These are phyloP conservation scores for Podarcis siculus DNA, from an alignment of 2,797 vertebrate genomes.

Conservation along the genomic window DNA sequence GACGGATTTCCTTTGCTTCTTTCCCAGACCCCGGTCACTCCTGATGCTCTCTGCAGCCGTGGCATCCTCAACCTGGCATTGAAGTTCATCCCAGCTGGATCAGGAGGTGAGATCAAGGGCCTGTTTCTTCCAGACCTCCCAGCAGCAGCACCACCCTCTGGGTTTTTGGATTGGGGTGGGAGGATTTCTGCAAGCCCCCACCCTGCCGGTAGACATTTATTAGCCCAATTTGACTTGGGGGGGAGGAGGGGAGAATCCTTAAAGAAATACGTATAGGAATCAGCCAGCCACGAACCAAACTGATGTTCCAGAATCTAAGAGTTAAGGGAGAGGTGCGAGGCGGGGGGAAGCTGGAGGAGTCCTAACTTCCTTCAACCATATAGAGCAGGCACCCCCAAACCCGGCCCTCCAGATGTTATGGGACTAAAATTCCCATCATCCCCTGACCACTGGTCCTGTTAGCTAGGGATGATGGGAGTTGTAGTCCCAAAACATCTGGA, in stretches of 20 bases:
- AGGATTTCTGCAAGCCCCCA: no score
- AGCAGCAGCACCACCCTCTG: not conserved
- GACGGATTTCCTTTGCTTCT: not conserved
- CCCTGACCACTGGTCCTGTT: no score
- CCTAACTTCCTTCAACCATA: not conserved
- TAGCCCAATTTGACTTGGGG: no score
- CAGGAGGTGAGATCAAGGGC: slow-evolving; percentile 80
- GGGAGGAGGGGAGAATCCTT: no score
- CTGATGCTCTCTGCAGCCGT: slow-evolving; percentile 80
- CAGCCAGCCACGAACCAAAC: not conserved
- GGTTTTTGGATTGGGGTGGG: not conserved
- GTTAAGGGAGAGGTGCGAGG: not conserved
- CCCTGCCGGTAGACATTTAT: no score
- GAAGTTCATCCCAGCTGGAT: slow-evolving; percentile 87
- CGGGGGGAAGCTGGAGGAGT: not conserved
- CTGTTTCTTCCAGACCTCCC: not conserved
- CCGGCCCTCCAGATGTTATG: no score
- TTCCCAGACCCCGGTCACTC: slow-evolving; percentile 80
- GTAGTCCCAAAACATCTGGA: no score
- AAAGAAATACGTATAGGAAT: not conserved
- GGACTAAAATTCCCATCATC: no score
- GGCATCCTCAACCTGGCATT: slow-evolving; percentile 87
- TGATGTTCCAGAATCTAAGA: not conserved
- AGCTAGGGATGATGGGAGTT: no score
- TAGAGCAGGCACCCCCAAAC: not conserved